Conservation (phyloP, 2,888 invertebrate species). For the Acanthosoma haemorrhoidale region DNA sequence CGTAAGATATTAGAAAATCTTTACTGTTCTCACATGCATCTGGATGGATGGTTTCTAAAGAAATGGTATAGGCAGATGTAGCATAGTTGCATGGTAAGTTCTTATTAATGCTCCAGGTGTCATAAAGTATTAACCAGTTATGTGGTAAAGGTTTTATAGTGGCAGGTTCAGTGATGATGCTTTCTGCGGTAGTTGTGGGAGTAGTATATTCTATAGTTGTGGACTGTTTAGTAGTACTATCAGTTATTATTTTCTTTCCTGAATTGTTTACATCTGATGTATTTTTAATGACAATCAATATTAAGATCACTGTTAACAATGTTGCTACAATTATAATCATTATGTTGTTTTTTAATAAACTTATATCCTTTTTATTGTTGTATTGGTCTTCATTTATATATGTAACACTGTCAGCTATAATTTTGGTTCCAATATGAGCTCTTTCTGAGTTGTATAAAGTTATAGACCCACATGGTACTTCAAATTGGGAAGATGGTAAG, state of each 20-base stretch:
- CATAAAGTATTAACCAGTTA: not conserved
- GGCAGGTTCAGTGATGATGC: not conserved
- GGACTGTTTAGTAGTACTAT: not conserved
- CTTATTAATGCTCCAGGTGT: not conserved
- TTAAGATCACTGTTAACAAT: not conserved
- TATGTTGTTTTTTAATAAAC: not conserved
- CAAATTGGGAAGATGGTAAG: not conserved
- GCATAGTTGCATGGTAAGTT: not conserved
- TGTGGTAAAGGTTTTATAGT: not conserved
- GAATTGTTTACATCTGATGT: not conserved
- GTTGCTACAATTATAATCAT: not conserved
- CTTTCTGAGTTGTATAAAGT: not conserved
- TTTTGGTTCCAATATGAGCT: not conserved
- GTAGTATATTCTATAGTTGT: not conserved
- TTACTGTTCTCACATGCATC: not conserved
- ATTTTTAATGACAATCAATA: not conserved
- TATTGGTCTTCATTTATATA: conserved; percentile 3
- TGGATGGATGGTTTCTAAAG: not conserved
- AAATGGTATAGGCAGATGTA: not conserved
- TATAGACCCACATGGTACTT: not conserved
- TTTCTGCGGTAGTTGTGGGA: not conserved
- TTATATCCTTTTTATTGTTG: not conserved
- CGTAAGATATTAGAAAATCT: not conserved
- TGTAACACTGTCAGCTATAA: not conserved
- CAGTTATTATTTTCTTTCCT: not conserved